Percentiles rank a stretch among this genome's conserved stretches.
These are phyloP conservation scores for Lamellibrachia satsuma DNA, from an alignment of 2,888 invertebrate genomes.

Conservation along the genomic window DNA sequence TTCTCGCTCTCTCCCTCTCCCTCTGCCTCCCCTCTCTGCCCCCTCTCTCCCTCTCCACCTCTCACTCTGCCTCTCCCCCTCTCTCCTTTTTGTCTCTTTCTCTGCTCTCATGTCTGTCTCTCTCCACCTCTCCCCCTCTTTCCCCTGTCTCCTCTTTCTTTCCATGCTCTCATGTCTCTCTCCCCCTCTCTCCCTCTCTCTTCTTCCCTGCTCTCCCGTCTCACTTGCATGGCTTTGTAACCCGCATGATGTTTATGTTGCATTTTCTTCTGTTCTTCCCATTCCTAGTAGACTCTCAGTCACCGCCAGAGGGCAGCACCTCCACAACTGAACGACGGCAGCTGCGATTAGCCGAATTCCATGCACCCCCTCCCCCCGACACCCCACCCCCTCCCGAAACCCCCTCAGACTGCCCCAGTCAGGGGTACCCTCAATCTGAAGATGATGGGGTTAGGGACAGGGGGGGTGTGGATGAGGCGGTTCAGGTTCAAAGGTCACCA, in stretches of 20 bases:
- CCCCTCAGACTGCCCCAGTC: neutral
- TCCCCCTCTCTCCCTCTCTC: slow-evolving; percentile 14
- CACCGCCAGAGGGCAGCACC: slow-evolving; percentile 7
- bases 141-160: neutral
- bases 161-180: neutral
- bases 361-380: slow-evolving; percentile 57
- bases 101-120: neutral
- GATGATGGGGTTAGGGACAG: neutral
- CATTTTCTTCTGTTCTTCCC: neutral
- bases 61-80: neutral
- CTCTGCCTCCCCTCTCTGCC: neutral
- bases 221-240: slow-evolving; percentile 13
- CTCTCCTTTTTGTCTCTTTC: neutral
- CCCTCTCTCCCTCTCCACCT: neutral
- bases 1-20: neutral
- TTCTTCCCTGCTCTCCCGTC: neutral
- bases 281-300: neutral
- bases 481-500: slow-evolving; percentile 21
- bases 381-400: slow-evolving; percentile 53
- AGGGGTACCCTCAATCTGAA: neutral
- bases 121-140: slow-evolving; percentile 20
- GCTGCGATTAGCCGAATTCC: slow-evolving; percentile 40
- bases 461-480: neutral
- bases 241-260: slow-evolving; percentile 17
- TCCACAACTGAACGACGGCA: slow-evolving; percentile 17